These are phyloP conservation scores for Pocota personata DNA, from an alignment of 2,888 invertebrate species.

Conservation along the genomic window DNA sequence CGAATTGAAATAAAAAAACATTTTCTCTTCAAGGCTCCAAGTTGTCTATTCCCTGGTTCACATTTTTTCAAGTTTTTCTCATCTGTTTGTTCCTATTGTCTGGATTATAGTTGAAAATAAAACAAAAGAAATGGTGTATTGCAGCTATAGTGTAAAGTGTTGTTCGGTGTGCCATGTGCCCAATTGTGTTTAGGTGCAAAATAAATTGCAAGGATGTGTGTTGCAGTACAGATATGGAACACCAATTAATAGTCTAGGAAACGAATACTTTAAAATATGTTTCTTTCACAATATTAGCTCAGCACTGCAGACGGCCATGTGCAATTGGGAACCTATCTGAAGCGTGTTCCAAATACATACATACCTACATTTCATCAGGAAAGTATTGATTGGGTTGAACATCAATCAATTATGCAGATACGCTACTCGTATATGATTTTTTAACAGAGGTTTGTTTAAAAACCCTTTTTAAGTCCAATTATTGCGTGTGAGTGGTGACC, in stretches of 20 bases:
- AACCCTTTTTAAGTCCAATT: no score
- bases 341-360: background rate
- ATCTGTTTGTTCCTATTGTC: conserved; percentile 49
- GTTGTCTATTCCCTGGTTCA: conserved; percentile 58
- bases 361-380: background rate
- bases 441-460: no score
- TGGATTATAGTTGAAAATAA: conserved; percentile 35
- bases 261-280: background rate
- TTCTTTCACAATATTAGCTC: background rate
- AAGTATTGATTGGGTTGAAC: background rate
- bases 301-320: background rate
- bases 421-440: no score
- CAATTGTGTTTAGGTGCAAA: conserved; percentile 1
- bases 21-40: conserved; percentile 49
- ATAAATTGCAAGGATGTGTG: no score
- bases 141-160: conserved; percentile 13
- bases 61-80: conserved; percentile 29
- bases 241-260: background rate
- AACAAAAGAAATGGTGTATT: conserved; percentile 1
- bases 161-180: background rate
- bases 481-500: no score
- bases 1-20: background rate
- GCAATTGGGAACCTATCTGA: background rate
- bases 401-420: no score
- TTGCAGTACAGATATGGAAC: no score